A percentile compares a stretch with the other conserved stretches of the same genome.
These are phyloP conservation scores for Sicus ferrugineus DNA, from an alignment of 2,888 invertebrate genomes.

Conservation along the genomic window DNA sequence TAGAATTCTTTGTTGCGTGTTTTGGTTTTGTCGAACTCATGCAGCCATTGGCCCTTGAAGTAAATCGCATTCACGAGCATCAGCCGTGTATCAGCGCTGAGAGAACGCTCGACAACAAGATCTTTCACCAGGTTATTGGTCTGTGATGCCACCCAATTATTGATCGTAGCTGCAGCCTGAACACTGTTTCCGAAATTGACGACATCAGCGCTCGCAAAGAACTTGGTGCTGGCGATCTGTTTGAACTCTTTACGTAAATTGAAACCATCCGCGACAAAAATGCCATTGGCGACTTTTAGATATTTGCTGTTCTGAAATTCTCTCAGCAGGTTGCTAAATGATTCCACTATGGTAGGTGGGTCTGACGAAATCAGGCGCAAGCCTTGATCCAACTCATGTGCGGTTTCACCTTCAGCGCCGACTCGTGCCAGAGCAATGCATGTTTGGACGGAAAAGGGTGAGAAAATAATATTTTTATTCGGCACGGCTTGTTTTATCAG, in stretches of 20 bases:
- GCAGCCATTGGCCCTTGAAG: slow-evolving; percentile 82
- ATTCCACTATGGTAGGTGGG: slow-evolving; percentile 47
- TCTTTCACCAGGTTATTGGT: slow-evolving; percentile 86
- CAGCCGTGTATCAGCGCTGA: slow-evolving; percentile 69
- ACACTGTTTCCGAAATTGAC: slow-evolving; percentile 70
- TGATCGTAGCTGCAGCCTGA: slow-evolving; percentile 71
- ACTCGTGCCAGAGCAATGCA: slow-evolving; percentile 76
- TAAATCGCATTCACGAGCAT: slow-evolving; percentile 85
- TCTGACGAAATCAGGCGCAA: slow-evolving; percentile 66
- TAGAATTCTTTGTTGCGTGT: slow-evolving; percentile 75
- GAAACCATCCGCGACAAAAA: slow-evolving; percentile 71
- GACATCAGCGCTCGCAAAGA: slow-evolving; percentile 71
- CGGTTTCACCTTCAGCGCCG: slow-evolving; percentile 73
- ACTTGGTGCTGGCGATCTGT: slow-evolving; percentile 69
- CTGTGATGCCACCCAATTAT: slow-evolving; percentile 80
- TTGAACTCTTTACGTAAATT: slow-evolving; percentile 68
- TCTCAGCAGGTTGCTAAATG: slow-evolving; percentile 51
- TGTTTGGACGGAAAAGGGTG: slow-evolving; percentile 79
- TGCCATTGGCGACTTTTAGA: slow-evolving; percentile 76
- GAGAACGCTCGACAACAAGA: slow-evolving; percentile 69
- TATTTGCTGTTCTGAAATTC: slow-evolving; percentile 51
- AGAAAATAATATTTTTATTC: slow-evolving; percentile 74
- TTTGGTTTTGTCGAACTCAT: slow-evolving; percentile 69
- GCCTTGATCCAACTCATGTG: slow-evolving; percentile 68
- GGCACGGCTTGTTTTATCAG: slow-evolving; percentile 57